These are phyloP conservation scores for Belonocnema kinseyi DNA, from an alignment of 1,140 invertebrate genomes.

Conservation along the genomic window DNA sequence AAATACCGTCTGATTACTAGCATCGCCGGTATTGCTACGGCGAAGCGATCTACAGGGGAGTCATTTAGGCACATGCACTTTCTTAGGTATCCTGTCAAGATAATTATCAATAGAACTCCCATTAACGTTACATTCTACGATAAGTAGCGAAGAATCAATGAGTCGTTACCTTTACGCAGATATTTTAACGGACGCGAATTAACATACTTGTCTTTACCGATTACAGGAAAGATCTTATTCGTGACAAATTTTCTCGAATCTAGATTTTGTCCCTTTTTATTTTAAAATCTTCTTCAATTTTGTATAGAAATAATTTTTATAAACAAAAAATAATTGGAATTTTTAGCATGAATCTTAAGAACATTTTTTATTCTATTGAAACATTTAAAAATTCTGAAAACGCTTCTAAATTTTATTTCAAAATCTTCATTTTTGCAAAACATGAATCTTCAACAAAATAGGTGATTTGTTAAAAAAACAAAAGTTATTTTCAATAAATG, in stretches of 20 bases:
- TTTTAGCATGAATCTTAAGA: too few species aligned
- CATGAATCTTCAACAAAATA: too few species aligned
- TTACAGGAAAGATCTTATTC: not conserved
- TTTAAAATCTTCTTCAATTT: too few species aligned
- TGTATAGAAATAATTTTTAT: too few species aligned
- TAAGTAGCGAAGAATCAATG: not conserved
- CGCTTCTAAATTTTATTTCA: too few species aligned
- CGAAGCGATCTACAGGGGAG: not conserved
- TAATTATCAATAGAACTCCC: not conserved
- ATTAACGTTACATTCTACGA: not conserved
- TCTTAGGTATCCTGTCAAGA: constrained; percentile 2
- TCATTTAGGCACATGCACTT: constrained; percentile 5
- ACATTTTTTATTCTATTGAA: too few species aligned
- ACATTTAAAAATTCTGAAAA: too few species aligned
- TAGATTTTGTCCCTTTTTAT: not conserved
- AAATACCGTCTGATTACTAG: not conserved
- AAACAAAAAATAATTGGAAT: too few species aligned
- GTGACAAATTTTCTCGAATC: not conserved
- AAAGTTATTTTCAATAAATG: too few species aligned
- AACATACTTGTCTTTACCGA: not conserved
- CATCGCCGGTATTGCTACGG: not conserved
- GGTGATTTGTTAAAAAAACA: too few species aligned
- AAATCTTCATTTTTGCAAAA: too few species aligned
- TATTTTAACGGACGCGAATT: not conserved
- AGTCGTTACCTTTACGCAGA: not conserved